A percentile compares a stretch with the other conserved stretches of the same genome.
Evolutionary conservation across 2,888 invertebrate genomes (phyloP).

Genomic region (Drosophila barbarae): DNA sequence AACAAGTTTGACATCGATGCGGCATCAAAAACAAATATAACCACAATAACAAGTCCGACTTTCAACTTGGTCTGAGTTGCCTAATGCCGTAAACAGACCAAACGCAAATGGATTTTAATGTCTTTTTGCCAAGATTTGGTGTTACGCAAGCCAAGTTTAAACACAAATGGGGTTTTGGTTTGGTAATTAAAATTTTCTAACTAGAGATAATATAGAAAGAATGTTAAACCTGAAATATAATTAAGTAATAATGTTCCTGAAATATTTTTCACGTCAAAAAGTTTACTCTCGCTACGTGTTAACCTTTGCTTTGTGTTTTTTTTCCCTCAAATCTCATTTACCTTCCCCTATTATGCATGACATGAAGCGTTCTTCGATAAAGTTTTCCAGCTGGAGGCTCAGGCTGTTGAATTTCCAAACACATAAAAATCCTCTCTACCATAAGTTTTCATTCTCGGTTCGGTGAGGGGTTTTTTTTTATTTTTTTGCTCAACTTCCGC

Average conservation of each 20-base stretch:
- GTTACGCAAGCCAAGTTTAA: slow-evolving; percentile 2
- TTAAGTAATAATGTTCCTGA: neutral
- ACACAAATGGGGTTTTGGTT: neutral
- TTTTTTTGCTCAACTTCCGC: slow-evolving; percentile 42
- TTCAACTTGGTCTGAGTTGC: slow-evolving; percentile 7
- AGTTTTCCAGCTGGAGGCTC: slow-evolving; percentile 26
- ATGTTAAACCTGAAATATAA: neutral
- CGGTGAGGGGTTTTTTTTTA: neutral
- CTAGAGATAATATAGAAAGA: no score
- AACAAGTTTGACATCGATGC: slow-evolving; percentile 49
- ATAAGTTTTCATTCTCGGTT: slow-evolving; percentile 60
- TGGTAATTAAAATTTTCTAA: slow-evolving; percentile 1
- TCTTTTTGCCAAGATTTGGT: neutral
- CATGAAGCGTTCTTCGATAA: slow-evolving; percentile 29
- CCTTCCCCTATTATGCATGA: slow-evolving; percentile 19
- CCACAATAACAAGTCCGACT: slow-evolving; percentile 42
- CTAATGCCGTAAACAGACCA: slow-evolving; percentile 15
- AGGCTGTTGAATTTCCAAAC: slow-evolving; percentile 32
- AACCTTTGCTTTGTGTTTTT: slow-evolving; percentile 18
- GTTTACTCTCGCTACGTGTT: neutral
- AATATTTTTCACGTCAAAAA: slow-evolving; percentile 10
- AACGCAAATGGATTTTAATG: slow-evolving; percentile 22
- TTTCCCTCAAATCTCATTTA: slow-evolving; percentile 23
- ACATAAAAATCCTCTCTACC: slow-evolving; percentile 27
- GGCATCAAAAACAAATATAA: slow-evolving; percentile 36